Evolutionary conservation across 2,888 invertebrate species (phyloP).

Genomic region (Encarsia formosa): DNA sequence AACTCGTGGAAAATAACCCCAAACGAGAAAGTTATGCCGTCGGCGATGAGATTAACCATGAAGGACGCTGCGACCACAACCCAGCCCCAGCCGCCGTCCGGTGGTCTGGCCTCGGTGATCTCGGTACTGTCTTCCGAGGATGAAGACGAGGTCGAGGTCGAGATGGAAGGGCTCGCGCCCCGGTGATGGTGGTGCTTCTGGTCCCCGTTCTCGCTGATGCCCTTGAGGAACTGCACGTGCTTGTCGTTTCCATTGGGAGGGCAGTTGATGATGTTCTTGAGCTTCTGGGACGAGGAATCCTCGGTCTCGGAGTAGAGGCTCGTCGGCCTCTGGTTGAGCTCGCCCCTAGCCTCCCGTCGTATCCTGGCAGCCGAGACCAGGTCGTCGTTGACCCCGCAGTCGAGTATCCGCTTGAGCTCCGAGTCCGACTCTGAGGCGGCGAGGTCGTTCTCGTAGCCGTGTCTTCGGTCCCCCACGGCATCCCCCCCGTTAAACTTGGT

Average conservation of each 20-base stretch:
- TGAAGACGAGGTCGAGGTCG: constrained; percentile 50
- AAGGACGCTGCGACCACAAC: constrained; percentile 85
- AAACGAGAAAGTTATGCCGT: constrained; percentile 89
- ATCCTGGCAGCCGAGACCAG: not conserved
- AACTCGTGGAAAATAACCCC: constrained; percentile 86
- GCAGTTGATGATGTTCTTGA: constrained; percentile 30
- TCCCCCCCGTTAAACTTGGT: constrained; percentile 39
- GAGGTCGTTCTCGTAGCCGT: constrained; percentile 31
- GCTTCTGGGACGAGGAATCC: constrained; percentile 27
- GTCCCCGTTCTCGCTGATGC: constrained; percentile 6
- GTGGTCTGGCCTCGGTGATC: constrained; percentile 66
- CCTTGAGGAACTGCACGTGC: constrained; percentile 42
- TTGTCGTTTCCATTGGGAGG: too few relatives aligned
- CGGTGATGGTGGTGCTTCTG: constrained; percentile 8
- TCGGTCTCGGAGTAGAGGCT: constrained; percentile 24
- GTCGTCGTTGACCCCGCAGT: constrained; percentile 13
- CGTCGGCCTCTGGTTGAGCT: not conserved
- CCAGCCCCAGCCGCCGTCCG: constrained; percentile 93
- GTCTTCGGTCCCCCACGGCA: constrained; percentile 10
- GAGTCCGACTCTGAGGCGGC: too few relatives aligned
- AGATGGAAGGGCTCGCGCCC: constrained; percentile 36
- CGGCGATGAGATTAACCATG: constrained; percentile 84
- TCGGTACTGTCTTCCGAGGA: constrained; percentile 62
- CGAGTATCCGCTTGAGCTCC: not conserved
- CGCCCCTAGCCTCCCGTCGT: not conserved